Evolutionary conservation across 2,797 vertebrate genomes (phyloP).

Genomic region (Syndactyla subalaris): DNA sequence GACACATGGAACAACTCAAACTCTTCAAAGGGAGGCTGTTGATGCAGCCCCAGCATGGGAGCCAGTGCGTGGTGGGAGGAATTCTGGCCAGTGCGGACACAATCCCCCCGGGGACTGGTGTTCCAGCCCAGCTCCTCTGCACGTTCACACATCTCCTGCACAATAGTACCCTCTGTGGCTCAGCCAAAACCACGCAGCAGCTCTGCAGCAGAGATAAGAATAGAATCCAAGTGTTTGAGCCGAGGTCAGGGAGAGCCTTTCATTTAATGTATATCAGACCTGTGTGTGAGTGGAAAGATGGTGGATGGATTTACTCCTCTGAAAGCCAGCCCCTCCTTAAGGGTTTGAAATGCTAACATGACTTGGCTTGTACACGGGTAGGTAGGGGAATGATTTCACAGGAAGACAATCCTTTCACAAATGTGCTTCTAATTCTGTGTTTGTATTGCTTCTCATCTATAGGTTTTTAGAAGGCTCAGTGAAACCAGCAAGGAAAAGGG

Average conservation of each 20-base stretch:
- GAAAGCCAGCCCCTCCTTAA: background rate
- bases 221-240: background rate
- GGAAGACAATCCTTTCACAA: slow-evolving; percentile 8
- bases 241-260: slow-evolving; percentile 26
- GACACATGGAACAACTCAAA: background rate
- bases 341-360: slow-evolving; percentile 1
- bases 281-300: background rate
- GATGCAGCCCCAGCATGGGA: background rate
- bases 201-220: slow-evolving; percentile 38
- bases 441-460: background rate
- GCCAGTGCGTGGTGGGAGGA: background rate
- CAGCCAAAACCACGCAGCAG: background rate
- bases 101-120: background rate
- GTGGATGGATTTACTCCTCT: background rate
- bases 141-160: slow-evolving; percentile 4
- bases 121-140: slow-evolving; percentile 50
- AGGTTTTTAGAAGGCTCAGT: background rate
- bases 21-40: background rate
- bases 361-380: background rate
- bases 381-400: slow-evolving; percentile 47
- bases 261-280: slow-evolving; percentile 5
- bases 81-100: background rate
- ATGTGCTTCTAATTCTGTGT: slow-evolving; percentile 43
- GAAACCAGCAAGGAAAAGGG: background rate
- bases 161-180: slow-evolving; percentile 47